Evolutionary conservation across 2,888 invertebrate genomes (phyloP), one percentile per base, ranked within the genome.

Genomic region (Patella caerulea): DNA sequence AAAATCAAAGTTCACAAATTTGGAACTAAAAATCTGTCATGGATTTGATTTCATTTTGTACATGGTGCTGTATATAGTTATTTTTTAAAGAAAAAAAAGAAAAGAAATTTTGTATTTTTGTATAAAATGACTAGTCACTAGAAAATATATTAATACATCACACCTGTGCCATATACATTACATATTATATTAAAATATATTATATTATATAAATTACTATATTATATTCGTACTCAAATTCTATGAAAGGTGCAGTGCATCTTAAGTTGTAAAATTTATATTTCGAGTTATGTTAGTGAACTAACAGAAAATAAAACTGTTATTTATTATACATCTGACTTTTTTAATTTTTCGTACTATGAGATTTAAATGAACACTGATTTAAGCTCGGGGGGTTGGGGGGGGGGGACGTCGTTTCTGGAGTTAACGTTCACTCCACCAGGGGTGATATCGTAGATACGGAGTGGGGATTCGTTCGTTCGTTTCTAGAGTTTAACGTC

Each of bases 141-240:
- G 19, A 45, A 45, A 45, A 45, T 45, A 45, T 45, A 45, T 45
- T 45, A 45, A 45, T 45, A 45, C 45, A 24, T 65, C 65, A 65
- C 65, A 65, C 24, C 24, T 65, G 65, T 65, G 65, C 65, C 65
- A 65, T 65, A 65, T 65, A 65, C 65, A 65, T 65, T 24, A 65
- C 24, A 65, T 65, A 24, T 24, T 65, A 45, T 45, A 45, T 45
- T 45, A 45, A 45, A 45, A 65, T 65, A 65, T 65, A 65, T 19
- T 24, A 19, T 56, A n/a, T 17, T 15, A 24, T 19, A 65, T 19
- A 65, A 24, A 65, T 11, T 65, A 65, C 19, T 45, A 45, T 34
- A 34, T 45, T 45, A 45, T 45, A 45, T 45, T 45, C 45, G 45
- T 45, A 45, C 45, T 9, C 45, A 45, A 65, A 24, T 65, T 65